These are phyloP conservation scores for Calameuta pallipes DNA, from an alignment of 2,888 invertebrate genomes.

Conservation along the genomic window DNA sequence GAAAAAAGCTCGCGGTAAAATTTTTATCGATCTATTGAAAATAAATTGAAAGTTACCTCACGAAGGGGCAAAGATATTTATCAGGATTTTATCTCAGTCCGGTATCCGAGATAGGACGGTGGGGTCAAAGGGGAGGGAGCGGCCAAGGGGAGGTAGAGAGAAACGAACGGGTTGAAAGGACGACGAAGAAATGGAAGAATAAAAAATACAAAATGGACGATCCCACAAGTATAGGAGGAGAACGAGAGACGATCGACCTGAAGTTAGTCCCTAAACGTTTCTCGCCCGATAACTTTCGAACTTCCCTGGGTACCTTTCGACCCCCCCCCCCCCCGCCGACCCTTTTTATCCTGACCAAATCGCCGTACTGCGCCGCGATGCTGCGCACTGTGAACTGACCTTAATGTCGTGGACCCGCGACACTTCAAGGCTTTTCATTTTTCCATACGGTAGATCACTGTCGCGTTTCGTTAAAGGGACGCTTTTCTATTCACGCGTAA, in stretches of 20 bases:
- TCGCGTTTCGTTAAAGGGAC: slow-evolving; percentile 36
- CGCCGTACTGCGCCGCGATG: no score
- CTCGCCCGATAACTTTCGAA: background rate
- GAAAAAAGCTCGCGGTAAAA: no score
- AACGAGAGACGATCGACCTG: slow-evolving; percentile 1
- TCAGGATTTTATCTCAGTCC: no score
- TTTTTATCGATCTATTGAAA: no score
- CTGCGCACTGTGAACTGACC: background rate
- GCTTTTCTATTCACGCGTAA: slow-evolving; percentile 35
- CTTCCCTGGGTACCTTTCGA: no score
- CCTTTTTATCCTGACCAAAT: no score
- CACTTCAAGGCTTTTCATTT: slow-evolving; percentile 38
- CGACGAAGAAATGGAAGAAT: slow-evolving; percentile 30
- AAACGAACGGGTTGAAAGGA: slow-evolving; percentile 17
- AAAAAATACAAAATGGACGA: no score
- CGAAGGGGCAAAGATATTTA: no score
- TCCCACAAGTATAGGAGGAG: no score
- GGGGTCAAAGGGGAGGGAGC: background rate
- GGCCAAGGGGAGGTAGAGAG: background rate
- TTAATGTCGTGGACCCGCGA: slow-evolving; percentile 4
- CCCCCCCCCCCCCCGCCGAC: no score
- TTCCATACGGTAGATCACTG: slow-evolving; percentile 42
- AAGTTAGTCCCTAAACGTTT: background rate
- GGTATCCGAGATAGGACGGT: no score
- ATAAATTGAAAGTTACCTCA: no score